Conservation (phyloP, 1,140 invertebrate species). For the Linepithema humile region DNA sequence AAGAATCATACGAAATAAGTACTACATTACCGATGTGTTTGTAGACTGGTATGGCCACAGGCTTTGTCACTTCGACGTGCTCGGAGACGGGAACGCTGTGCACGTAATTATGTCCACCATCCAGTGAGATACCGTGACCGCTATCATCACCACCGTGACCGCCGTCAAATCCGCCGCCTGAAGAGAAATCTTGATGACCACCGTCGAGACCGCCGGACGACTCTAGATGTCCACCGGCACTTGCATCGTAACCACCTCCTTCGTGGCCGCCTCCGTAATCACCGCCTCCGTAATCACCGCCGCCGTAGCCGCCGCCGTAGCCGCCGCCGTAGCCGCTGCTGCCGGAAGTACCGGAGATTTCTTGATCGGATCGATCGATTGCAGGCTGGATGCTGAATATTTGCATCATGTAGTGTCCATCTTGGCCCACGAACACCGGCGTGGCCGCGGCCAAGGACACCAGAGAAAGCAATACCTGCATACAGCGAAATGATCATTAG, state of each 20-base stretch:
- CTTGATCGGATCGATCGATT: conserved; percentile 78
- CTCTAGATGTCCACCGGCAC: conserved; percentile 5
- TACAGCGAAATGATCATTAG: not conserved
- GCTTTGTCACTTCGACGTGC: conserved; percentile 89
- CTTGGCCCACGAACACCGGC: conserved; percentile 76
- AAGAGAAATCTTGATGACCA: conserved; percentile 49
- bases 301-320: conserved; percentile 43
- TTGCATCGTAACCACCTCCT: conserved; percentile 55
- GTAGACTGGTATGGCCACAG: conserved; percentile 88
- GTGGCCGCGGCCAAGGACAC: conserved; percentile 72
- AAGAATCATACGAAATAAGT: too few relatives aligned
- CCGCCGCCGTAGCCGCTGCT: conserved; percentile 36
- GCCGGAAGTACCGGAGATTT: conserved; percentile 62
- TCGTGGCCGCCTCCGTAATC: conserved; percentile 30
- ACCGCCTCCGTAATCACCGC: conserved; percentile 37
- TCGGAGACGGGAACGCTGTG: conserved; percentile 87
- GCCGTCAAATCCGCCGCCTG: conserved; percentile 42
- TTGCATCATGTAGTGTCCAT: conserved; percentile 66
- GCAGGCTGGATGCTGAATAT: conserved; percentile 59
- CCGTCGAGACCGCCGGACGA: conserved; percentile 28
- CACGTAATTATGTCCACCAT: conserved; percentile 76
- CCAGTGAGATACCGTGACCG: conserved; percentile 65
- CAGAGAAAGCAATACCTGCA: conserved; percentile 75
- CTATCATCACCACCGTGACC: conserved; percentile 60
- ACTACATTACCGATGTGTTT: conserved; percentile 87